Evolutionary conservation across 2,113 vertebrate genomes (phyloP).

Genomic region (Nematolebias whitei): DNA sequence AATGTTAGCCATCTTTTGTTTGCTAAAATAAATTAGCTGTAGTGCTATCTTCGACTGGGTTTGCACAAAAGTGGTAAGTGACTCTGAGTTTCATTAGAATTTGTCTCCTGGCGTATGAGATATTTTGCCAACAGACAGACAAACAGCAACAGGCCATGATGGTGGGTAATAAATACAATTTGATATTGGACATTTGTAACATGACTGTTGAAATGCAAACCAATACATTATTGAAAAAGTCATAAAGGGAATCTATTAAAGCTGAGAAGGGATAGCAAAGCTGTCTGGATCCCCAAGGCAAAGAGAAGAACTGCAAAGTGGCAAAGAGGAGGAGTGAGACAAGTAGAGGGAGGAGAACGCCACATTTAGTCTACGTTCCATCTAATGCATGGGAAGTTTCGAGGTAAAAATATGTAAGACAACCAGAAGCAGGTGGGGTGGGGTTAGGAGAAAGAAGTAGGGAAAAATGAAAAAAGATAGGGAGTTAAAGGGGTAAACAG

Average conservation of each 20-base stretch:
- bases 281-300: slow-evolving; percentile 35
- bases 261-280: slow-evolving; percentile 47
- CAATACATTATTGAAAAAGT: too few species aligned
- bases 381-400: slow-evolving; percentile 51
- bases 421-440: slow-evolving; percentile 16
- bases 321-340: slow-evolving; percentile 61
- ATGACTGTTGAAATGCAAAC: slow-evolving; percentile 32
- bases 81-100: too few species aligned
- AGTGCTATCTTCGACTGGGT: too few species aligned
- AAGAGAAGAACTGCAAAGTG: slow-evolving; percentile 47
- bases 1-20: too few species aligned
- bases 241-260: slow-evolving; percentile 44
- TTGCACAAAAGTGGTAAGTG: too few species aligned
- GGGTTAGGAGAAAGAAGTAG: neutral
- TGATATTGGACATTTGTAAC: slow-evolving; percentile 30
- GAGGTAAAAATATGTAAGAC: slow-evolving; percentile 14
- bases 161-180: neutral
- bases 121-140: too few species aligned
- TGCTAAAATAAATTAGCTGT: too few species aligned
- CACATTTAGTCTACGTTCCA: slow-evolving; percentile 34
- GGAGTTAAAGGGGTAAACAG: slow-evolving; percentile 58
- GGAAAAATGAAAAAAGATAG: slow-evolving; percentile 21
- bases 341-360: slow-evolving; percentile 44
- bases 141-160: neutral
- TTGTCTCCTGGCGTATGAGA: too few species aligned